Evolutionary conservation across 2,113 vertebrate species (phyloP).

Genomic region (Herpailurus yagouaroundi): DNA sequence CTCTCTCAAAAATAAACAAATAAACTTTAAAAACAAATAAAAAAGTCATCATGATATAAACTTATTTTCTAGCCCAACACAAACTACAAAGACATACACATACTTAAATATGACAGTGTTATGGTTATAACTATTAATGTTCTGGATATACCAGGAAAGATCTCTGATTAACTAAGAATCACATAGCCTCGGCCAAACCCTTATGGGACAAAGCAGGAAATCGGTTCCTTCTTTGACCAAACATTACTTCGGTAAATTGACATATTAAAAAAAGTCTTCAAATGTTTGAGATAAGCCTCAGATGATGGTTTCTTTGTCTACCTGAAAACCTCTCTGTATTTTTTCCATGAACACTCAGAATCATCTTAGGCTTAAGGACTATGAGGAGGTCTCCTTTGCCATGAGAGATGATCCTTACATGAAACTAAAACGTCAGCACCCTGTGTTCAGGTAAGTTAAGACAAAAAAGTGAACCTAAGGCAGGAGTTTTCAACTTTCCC

Average conservation of each 20-base stretch:
- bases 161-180: not conserved
- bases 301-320: not conserved
- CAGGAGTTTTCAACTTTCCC: not conserved
- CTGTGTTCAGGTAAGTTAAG: not conserved
- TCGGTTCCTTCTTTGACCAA: not conserved
- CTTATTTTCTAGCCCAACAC: not conserved
- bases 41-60: not conserved
- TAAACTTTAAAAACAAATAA: not conserved
- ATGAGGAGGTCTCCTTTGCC: not conserved
- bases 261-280: not conserved
- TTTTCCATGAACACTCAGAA: not conserved
- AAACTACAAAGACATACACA: not conserved
- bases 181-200: not conserved
- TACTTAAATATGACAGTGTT: not conserved
- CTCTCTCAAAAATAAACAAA: not conserved
- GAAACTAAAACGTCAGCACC: not conserved
- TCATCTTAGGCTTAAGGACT: not conserved
- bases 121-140: not conserved
- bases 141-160: not conserved
- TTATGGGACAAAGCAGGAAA: not conserved
- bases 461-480: not conserved
- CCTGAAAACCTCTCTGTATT: not conserved
- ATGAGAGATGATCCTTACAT: not conserved
- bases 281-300: not conserved
- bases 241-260: not conserved